Conservation (phyloP, 1,140 invertebrate species). For the Drosophila leontia region DNA sequence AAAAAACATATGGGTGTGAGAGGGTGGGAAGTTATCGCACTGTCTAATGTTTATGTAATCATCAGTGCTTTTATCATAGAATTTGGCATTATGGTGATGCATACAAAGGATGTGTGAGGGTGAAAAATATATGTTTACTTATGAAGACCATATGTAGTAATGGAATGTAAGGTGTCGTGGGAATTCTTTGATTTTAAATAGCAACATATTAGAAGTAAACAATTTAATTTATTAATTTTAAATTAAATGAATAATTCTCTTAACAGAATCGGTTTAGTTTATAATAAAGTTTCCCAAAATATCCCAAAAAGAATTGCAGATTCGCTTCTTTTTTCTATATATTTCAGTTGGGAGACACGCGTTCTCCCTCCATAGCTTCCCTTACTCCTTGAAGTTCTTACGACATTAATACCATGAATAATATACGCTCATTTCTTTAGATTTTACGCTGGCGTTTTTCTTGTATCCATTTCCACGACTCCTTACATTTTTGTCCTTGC, state of each 20-base stretch:
- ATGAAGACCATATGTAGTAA: slow-evolving; percentile 11
- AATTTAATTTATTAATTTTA: background rate
- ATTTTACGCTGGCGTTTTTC: slow-evolving; percentile 51
- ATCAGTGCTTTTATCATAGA: slow-evolving; percentile 68
- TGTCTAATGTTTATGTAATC: slow-evolving; percentile 75
- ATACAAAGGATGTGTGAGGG: slow-evolving; percentile 18
- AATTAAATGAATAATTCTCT: background rate
- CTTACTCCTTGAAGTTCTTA: slow-evolving; percentile 4
- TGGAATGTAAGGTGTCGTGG: background rate
- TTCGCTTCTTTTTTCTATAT: background rate
- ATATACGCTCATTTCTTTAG: slow-evolving; percentile 79
- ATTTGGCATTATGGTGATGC: slow-evolving; percentile 56
- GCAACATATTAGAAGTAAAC: too few species aligned
- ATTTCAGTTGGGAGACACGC: background rate
- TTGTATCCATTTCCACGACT: slow-evolving; percentile 5
- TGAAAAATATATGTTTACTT: slow-evolving; percentile 1
- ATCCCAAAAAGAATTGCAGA: background rate
- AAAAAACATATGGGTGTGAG: slow-evolving; percentile 50
- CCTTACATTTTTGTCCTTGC: slow-evolving; percentile 16
- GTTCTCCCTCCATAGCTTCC: background rate
- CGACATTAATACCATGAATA: slow-evolving; percentile 82
- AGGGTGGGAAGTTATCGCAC: slow-evolving; percentile 45
- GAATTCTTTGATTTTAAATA: background rate
- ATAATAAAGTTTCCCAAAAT: background rate
- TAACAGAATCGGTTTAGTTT: background rate